These are phyloP conservation scores for Diglossa cyanea DNA, from an alignment of 2,797 vertebrate genomes.

Conservation along the genomic window DNA sequence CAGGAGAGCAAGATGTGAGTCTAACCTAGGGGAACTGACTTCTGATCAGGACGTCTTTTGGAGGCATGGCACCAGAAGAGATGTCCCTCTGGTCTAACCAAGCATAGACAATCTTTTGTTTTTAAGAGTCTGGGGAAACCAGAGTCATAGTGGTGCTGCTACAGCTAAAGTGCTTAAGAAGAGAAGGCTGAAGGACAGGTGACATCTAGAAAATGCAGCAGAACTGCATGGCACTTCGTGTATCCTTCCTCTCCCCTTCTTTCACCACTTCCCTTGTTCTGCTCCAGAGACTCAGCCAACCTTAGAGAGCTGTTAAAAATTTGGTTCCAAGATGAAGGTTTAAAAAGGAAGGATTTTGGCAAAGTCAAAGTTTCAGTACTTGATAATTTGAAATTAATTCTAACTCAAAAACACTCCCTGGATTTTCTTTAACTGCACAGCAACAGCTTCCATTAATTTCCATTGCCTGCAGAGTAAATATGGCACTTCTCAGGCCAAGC, in stretches of 20 bases:
- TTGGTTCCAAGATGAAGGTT: not conserved
- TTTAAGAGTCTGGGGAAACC: not conserved
- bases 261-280: not conserved
- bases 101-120: not conserved
- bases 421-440: not conserved
- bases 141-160: not conserved
- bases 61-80: not conserved
- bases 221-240: not conserved
- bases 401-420: not conserved
- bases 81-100: not conserved
- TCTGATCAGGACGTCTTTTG: not conserved
- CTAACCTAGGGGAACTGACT: not conserved
- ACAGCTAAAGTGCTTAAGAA: not conserved
- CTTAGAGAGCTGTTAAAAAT: not conserved
- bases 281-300: not conserved
- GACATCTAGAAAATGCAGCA: not conserved
- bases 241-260: not conserved
- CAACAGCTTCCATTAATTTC: not conserved
- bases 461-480: conserved; percentile 20
- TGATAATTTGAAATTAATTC: not conserved
- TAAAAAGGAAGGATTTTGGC: not conserved
- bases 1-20: not conserved
- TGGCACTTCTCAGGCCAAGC: not conserved
- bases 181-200: not conserved
- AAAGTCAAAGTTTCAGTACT: not conserved